Evolutionary conservation across 2,797 vertebrate genomes (phyloP).

Genomic region (Enteromius mattozi): DNA sequence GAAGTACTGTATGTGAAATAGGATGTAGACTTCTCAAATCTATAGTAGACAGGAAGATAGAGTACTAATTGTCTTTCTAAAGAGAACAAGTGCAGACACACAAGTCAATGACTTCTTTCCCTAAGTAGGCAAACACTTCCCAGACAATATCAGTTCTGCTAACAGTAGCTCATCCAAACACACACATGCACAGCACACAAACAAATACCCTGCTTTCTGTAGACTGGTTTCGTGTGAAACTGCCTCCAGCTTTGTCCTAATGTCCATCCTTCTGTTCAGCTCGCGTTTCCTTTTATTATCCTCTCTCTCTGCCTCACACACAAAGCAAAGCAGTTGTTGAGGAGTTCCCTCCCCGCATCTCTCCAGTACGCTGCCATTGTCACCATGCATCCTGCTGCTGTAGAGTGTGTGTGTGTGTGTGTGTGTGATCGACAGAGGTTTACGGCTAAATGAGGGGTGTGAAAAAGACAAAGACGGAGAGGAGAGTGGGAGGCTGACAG

Average conservation of each 20-base stretch:
- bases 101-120: not conserved
- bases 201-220: not conserved
- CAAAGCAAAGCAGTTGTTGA: slow-evolving; percentile 19
- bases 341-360: slow-evolving; percentile 28
- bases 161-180: not conserved
- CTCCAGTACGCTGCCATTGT: slow-evolving; percentile 32
- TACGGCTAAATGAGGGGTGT: slow-evolving; percentile 40
- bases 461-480: slow-evolving; percentile 37
- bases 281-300: not conserved
- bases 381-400: slow-evolving; percentile 26
- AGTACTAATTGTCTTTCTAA: not conserved
- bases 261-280: slow-evolving; percentile 5
- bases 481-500: slow-evolving; percentile 43
- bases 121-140: slow-evolving; percentile 27
- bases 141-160: not conserved
- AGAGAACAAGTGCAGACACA: slow-evolving; percentile 1
- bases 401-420: not conserved
- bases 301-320: slow-evolving; percentile 5
- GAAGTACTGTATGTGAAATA: not conserved
- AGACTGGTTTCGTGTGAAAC: not conserved
- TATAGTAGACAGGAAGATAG: not conserved
- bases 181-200: not conserved
- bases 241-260: not conserved
- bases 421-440: slow-evolving; percentile 51
- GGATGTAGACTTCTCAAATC: not conserved